Evolutionary conservation across 2,113 vertebrate genomes (phyloP).

Genomic region (Hirundichthys speculiger): DNA sequence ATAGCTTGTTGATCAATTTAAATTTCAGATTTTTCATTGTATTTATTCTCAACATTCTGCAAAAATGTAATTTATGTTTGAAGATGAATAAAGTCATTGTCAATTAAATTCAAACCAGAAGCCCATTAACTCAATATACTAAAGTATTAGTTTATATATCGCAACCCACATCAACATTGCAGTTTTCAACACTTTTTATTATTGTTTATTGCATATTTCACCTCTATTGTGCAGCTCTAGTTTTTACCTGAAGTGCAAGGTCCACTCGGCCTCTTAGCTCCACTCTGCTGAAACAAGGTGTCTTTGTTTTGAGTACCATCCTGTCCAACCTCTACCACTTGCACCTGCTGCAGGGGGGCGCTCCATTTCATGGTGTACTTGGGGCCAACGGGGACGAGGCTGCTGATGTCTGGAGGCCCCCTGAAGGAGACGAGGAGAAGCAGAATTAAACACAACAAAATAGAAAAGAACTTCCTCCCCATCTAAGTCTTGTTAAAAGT

Average conservation of each 20-base stretch:
- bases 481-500: not conserved
- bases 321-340: constrained; percentile 92
- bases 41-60: no score
- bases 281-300: constrained; percentile 80
- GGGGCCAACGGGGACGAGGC: constrained; percentile 91
- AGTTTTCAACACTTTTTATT: no score
- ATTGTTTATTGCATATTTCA: no score
- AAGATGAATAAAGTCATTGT: no score
- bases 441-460: not conserved
- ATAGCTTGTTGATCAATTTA: no score
- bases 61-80: no score
- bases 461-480: not conserved
- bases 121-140: no score
- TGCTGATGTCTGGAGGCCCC: constrained; percentile 91
- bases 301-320: constrained; percentile 86
- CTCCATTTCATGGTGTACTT: constrained; percentile 97
- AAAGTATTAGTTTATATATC: no score
- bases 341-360: constrained; percentile 89
- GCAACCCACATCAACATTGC: no score
- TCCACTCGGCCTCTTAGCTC: constrained; percentile 69
- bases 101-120: no score
- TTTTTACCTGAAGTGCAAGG: constrained; percentile 66
- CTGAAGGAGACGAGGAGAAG: constrained; percentile 53
- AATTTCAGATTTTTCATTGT: no score
- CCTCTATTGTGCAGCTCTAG: no score